Base-by-base conservation (phyloP, 2,888 invertebrate genomes). In the Chloromyia formosa region DNA sequence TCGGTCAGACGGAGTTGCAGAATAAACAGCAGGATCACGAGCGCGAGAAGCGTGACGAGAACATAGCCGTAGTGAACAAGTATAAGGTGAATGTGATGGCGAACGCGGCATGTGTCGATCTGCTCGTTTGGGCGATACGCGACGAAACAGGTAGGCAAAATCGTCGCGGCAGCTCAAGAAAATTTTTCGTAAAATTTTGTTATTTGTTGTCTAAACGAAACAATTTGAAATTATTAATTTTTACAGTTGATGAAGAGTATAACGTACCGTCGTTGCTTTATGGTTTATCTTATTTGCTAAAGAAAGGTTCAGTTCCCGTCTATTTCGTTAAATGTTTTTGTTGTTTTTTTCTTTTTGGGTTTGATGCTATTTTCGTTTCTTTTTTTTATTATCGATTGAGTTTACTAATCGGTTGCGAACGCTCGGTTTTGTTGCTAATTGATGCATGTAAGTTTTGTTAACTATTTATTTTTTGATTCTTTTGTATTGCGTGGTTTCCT, bases 71-170 rank as follows among this genome's bases (percentile, higher is more conserved):
- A 0, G 93, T 96, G 1, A 95, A 96, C 85, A 94, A 94, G 83
- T 96, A 95, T 83, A 95, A 96, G 87, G 92, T 97, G 49, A 96
- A 96, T 82, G 96, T 98, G 0, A 95, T 96, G 92, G 96, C 97
- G 0, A 97, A 97, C 86, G 96, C 98, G 0, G 97, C 97, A 0
- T 98, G 98, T 82, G 96, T 99, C 0, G 98, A 99, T 85, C 88
- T 99, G 7, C 88, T 99, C 1, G 97, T 98, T 40, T 99, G 98
- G 98, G 97, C 98, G 0, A 96, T 97, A 78, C 93, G 94, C 0
- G 98, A 98, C 84, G 98, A 98, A 87, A 94, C 95, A 82, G 96
- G 97, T 96, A 84, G 87, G 82, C 79, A n/a, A 68, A 23, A n/a
- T 35, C n/a, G 69, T 10, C 23, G n/a, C 4, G 10, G 49, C 1